phyloP scores from a whole-genome alignment of 1,140 invertebrate genomes.

The Physella acuta region DNA sequence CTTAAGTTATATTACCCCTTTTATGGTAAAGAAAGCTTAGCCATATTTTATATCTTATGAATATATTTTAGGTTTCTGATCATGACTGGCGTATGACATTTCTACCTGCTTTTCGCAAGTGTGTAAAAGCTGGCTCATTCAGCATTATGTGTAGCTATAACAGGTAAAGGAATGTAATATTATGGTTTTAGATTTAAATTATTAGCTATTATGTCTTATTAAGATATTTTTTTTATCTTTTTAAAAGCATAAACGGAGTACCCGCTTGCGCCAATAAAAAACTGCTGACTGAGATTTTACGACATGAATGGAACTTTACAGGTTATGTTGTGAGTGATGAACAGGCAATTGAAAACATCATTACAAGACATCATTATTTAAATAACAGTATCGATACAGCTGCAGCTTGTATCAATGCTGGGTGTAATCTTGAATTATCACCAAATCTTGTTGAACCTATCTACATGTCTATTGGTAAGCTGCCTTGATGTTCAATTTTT shows the following conservation, averaged over 20 bases:
- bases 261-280: constrained; percentile 54
- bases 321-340: constrained; percentile 58
- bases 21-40: constrained; percentile 38
- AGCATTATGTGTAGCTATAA: constrained; percentile 52
- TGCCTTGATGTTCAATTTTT: neutral
- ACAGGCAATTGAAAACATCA: constrained; percentile 50
- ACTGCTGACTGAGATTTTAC: constrained; percentile 50
- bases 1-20: constrained; percentile 46
- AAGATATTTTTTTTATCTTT: neutral
- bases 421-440: constrained; percentile 52
- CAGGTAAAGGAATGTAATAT: constrained; percentile 27
- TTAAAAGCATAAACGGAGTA: constrained; percentile 48
- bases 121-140: constrained; percentile 53
- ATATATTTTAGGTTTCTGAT: constrained; percentile 49
- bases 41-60: constrained; percentile 40
- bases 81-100: constrained; percentile 54
- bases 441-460: constrained; percentile 26
- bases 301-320: constrained; percentile 52
- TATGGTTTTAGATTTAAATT: neutral
- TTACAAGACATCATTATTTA: constrained; percentile 46
- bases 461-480: constrained; percentile 38
- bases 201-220: neutral
- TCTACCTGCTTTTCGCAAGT: constrained; percentile 55
- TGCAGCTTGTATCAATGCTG: constrained; percentile 50
- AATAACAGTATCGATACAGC: constrained; percentile 43